These are phyloP conservation scores for Ophraella communa DNA, from an alignment of 2,888 invertebrate genomes.

Conservation along the genomic window DNA sequence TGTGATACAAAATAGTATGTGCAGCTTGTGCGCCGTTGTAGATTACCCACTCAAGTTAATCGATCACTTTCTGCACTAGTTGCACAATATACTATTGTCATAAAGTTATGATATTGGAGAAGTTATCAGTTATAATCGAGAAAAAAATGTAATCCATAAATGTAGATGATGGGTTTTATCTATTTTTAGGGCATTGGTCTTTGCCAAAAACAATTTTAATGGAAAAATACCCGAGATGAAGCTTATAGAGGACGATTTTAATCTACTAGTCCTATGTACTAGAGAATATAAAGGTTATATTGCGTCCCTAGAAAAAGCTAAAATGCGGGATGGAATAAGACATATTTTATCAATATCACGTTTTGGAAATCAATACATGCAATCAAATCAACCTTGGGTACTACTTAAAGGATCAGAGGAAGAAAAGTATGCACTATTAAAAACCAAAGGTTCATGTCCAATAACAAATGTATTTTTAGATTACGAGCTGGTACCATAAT, in stretches of 20 bases:
- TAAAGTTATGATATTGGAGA: too few species aligned
- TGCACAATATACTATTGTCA: too few species aligned
- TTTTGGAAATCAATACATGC: constrained; percentile 97
- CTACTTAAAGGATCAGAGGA: constrained; percentile 81
- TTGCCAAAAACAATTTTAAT: constrained; percentile 84
- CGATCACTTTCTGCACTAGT: too few species aligned
- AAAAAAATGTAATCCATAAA: too few species aligned
- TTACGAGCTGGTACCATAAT: constrained; percentile 83
- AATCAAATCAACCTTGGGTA: constrained; percentile 93
- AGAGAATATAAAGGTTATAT: constrained; percentile 79
- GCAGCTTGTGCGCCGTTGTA: too few species aligned
- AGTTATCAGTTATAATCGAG: too few species aligned
- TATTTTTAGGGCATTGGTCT: constrained; percentile 77
- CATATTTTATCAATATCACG: constrained; percentile 87
- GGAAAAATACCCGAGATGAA: constrained; percentile 71
- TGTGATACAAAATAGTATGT: too few species aligned
- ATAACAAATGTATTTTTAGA: too few species aligned
- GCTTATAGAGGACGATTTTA: constrained; percentile 71
- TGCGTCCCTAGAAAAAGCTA: constrained; percentile 75
- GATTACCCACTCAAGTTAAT: too few species aligned
- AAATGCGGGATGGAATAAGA: constrained; percentile 83
- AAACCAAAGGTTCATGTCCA: neutral
- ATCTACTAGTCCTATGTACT: constrained; percentile 78
- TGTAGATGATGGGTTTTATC: too few species aligned
- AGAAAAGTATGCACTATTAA: constrained; percentile 68